Evolutionary conservation across 1,140 invertebrate genomes (phyloP).

Genomic region (Sycobia sp.): DNA sequence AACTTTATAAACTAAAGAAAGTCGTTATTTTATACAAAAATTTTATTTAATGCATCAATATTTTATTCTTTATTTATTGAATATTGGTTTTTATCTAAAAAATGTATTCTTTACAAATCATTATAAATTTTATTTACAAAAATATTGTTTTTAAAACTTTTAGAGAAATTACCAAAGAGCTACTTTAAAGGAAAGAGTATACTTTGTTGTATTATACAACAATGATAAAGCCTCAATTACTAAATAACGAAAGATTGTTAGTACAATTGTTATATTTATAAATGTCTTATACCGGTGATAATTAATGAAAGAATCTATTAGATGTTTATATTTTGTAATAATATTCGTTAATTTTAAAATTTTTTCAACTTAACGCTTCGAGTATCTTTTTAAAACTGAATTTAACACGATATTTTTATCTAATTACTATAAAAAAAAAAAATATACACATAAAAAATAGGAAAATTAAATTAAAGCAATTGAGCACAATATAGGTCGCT

Average conservation of each 20-base stretch:
- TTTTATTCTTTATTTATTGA: too few species aligned
- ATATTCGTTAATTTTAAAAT: conserved; percentile 31
- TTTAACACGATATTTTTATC: conserved; percentile 31
- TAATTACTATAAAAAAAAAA: conserved; percentile 12
- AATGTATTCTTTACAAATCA: too few species aligned
- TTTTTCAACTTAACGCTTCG: conserved; percentile 18
- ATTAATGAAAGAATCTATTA: conserved; percentile 30
- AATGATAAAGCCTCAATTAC: conserved; percentile 14
- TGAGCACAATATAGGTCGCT: conserved; percentile 10
- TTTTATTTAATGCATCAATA: too few species aligned
- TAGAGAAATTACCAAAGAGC: conserved; percentile 7
- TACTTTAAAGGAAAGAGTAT: conserved; percentile 3
- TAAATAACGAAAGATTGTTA: conserved; percentile 23
- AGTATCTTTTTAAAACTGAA: conserved; percentile 26
- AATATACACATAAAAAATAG: conserved; percentile 13
- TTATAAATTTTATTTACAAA: too few species aligned
- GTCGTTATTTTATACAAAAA: too few species aligned
- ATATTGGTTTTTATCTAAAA: too few species aligned
- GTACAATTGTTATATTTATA: conserved; percentile 36
- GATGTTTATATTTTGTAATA: conserved; percentile 36
- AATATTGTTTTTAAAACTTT: too few species aligned
- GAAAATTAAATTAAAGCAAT: conserved; percentile 12
- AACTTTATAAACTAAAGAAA: too few species aligned
- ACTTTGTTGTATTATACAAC: conserved; percentile 16
- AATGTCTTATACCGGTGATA: conserved; percentile 33